phyloP scores from a whole-genome alignment of 2,113 vertebrate species.

The Lota lota region DNA sequence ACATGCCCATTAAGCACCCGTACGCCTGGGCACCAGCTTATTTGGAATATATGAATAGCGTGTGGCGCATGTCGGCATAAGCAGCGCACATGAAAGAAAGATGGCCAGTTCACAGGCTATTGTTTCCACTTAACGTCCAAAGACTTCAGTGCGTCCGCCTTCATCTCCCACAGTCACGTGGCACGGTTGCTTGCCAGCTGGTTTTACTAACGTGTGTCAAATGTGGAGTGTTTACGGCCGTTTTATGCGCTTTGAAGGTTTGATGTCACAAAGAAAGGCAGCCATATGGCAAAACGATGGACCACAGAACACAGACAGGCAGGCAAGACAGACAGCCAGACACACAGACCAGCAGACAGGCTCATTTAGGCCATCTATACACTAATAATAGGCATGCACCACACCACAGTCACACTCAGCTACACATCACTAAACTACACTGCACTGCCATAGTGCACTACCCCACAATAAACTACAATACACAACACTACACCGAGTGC shows the following conservation, averaged over 20 bases:
- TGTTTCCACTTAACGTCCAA: constrained; percentile 15
- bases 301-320: constrained; percentile 17
- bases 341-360: background rate
- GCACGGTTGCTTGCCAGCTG: background rate
- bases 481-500: too few species aligned
- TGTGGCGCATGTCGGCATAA: background rate
- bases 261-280: background rate
- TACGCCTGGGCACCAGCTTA: too few species aligned
- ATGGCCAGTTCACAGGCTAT: too few species aligned
- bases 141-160: background rate
- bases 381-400: too few species aligned
- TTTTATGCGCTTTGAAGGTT: constrained; percentile 3
- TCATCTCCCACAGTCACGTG: background rate
- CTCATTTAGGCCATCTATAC: too few species aligned
- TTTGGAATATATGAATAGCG: too few species aligned
- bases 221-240: constrained; percentile 18
- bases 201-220: constrained; percentile 10
- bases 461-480: too few species aligned
- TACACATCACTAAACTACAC: too few species aligned
- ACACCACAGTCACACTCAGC: too few species aligned
- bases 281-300: constrained; percentile 6
- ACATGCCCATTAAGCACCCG: too few species aligned
- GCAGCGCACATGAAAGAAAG: background rate
- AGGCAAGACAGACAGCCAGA: background rate
- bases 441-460: too few species aligned